A percentile compares a stretch with the other conserved stretches of the same genome.
phyloP scores from a whole-genome alignment of 2,888 invertebrate species.

The Strigamia transsilvanica region DNA sequence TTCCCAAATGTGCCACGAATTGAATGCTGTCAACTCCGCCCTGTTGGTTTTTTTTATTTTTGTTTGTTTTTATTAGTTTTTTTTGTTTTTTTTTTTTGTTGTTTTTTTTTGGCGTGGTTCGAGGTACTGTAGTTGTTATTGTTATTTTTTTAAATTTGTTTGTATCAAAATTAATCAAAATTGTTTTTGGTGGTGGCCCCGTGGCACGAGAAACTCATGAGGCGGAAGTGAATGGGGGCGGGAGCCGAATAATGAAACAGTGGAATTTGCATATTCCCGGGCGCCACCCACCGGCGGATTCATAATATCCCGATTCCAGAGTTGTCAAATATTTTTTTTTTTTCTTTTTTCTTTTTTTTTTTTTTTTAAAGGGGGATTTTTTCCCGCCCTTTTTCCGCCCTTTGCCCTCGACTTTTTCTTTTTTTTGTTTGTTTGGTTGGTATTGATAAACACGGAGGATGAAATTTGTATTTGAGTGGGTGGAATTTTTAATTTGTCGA shows the following conservation, averaged over 20 bases:
- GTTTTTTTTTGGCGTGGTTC: background rate
- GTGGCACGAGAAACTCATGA: conserved; percentile 43
- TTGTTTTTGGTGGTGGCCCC: conserved; percentile 36
- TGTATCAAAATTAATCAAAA: conserved; percentile 47
- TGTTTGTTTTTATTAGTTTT: background rate
- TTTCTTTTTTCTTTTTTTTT: conserved; percentile 16
- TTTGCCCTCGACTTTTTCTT: background rate
- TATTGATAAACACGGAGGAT: conserved; percentile 18
- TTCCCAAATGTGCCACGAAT: conserved; percentile 34
- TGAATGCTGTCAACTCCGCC: conserved; percentile 39
- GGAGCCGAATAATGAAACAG: conserved; percentile 39
- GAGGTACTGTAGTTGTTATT: background rate
- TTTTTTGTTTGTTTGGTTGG: background rate
- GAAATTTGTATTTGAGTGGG: background rate
- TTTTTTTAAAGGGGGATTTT: conserved; percentile 1
- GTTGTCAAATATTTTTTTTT: conserved; percentile 40
- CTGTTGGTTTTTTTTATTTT: background rate
- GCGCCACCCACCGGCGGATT: conserved; percentile 46
- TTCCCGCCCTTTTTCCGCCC: background rate
- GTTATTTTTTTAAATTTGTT: conserved; percentile 29
- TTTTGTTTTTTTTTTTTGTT: background rate
- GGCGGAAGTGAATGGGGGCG: conserved; percentile 48
- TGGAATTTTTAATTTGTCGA: conserved; percentile 3
- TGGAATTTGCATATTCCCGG: conserved; percentile 45
- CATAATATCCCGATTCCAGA: conserved; percentile 36